Conservation (phyloP, 1,140 invertebrate genomes). For the Caenorhabditis inopinata region DNA sequence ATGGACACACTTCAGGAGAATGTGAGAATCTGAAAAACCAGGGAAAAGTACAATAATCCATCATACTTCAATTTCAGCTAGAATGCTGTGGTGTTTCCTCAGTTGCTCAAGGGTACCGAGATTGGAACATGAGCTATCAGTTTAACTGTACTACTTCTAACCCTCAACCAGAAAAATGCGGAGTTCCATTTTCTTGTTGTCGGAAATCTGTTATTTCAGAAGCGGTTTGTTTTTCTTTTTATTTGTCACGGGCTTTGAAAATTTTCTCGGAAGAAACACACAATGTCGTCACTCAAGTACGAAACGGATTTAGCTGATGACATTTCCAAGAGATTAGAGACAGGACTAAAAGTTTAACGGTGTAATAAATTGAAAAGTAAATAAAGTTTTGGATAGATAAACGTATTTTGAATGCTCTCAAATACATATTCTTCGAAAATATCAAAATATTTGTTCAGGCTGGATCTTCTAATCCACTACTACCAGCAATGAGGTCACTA, state of each 20-base stretch:
- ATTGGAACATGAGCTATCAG: slow-evolving; percentile 65
- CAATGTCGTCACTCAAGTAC: neutral
- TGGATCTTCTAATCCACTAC: slow-evolving; percentile 51
- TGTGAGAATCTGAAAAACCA: neutral
- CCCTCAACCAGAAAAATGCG: slow-evolving; percentile 65
- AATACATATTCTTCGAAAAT: neutral
- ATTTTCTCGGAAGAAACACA: neutral
- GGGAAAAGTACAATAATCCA: too few species aligned
- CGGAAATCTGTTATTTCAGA: slow-evolving; percentile 59
- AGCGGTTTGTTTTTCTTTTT: slow-evolving; percentile 42
- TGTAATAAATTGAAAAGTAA: too few species aligned
- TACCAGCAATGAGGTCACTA: slow-evolving; percentile 64
- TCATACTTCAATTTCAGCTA: too few species aligned
- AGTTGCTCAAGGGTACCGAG: slow-evolving; percentile 57
- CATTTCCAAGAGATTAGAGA: neutral
- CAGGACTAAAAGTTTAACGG: neutral
- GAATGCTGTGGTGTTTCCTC: slow-evolving; percentile 66
- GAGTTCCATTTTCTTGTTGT: slow-evolving; percentile 65
- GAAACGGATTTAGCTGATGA: neutral
- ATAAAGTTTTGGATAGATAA: too few species aligned
- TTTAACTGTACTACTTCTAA: slow-evolving; percentile 61
- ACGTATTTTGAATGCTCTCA: too few species aligned
- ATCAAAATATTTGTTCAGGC: slow-evolving; percentile 36
- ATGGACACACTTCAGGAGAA: slow-evolving; percentile 42
- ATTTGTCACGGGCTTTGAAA: neutral